Evolutionary conservation across 2,888 invertebrate species (phyloP).

Genomic region (Chouioia cunea): DNA sequence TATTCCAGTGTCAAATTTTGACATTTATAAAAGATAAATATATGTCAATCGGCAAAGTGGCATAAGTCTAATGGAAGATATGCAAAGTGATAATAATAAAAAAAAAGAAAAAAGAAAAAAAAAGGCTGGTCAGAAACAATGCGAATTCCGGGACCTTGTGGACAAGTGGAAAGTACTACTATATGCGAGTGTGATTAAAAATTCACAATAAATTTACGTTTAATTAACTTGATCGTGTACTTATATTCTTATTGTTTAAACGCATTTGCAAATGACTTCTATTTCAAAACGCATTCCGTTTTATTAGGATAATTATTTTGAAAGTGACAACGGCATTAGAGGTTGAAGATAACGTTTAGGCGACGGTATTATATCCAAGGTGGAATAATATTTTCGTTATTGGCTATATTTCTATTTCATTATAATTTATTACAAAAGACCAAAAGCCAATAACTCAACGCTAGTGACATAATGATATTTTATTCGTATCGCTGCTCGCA

Average conservation of each 20-base stretch:
- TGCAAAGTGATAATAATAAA: conserved; percentile 15
- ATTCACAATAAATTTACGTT: conserved; percentile 23
- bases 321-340: no score
- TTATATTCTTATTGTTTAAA: conserved; percentile 31
- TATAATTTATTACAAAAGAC: no score
- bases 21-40: conserved; percentile 11
- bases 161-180: conserved; percentile 56
- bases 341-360: no score
- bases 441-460: no score
- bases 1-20: conserved; percentile 37
- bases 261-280: conserved; percentile 23
- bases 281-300: conserved; percentile 41
- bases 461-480: background rate
- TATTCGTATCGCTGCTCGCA: conserved; percentile 20
- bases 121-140: conserved; percentile 20
- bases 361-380: no score
- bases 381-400: no score
- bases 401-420: no score
- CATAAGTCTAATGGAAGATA: background rate
- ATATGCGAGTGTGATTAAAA: conserved; percentile 50
- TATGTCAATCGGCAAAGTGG: conserved; percentile 30
- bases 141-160: conserved; percentile 54
- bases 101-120: no score
- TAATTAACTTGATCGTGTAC: conserved; percentile 33
- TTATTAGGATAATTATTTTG: conserved; percentile 11